Evolutionary conservation across 2,113 vertebrate species (phyloP).

Genomic region (Lagopus muta): DNA sequence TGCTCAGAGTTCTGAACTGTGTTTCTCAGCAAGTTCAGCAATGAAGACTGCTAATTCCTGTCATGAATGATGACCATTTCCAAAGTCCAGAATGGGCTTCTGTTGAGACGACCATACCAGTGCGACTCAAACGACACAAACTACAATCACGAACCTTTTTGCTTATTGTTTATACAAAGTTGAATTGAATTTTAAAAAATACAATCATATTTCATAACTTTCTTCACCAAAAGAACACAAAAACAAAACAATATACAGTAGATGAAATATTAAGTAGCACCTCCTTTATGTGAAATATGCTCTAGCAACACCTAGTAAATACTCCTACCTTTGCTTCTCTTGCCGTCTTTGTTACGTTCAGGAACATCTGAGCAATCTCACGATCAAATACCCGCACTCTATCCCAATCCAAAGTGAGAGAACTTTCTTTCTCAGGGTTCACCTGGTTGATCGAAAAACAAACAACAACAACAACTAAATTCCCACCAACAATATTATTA

Average conservation of each 20-base stretch:
- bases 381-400: slow-evolving; percentile 93
- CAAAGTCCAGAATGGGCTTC: not conserved
- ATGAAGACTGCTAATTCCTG: not conserved
- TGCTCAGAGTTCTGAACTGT: not conserved
- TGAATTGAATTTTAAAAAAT: not conserved
- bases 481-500: not conserved
- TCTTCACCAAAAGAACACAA: not conserved
- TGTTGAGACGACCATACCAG: not conserved
- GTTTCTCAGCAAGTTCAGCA: slow-evolving; percentile 20
- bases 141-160: not conserved
- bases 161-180: not conserved
- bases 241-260: not conserved
- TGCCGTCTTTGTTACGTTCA: slow-evolving; percentile 88
- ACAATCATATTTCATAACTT: not conserved
- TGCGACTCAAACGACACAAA: not conserved
- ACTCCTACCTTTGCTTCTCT: slow-evolving; percentile 86
- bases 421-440: slow-evolving; percentile 85
- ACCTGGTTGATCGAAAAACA: slow-evolving; percentile 76
- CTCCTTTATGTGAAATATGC: not conserved
- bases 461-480: not conserved
- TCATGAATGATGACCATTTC: not conserved
- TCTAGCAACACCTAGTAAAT: not conserved
- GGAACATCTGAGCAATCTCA: slow-evolving; percentile 95
- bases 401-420: slow-evolving; percentile 91
- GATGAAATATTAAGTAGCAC: not conserved